A percentile compares a stretch with the other conserved stretches of the same genome.
Evolutionary conservation across 37 sponge, comb jelly and placozoan species (phyloP).

Genomic region (Theonella swinhoei): DNA sequence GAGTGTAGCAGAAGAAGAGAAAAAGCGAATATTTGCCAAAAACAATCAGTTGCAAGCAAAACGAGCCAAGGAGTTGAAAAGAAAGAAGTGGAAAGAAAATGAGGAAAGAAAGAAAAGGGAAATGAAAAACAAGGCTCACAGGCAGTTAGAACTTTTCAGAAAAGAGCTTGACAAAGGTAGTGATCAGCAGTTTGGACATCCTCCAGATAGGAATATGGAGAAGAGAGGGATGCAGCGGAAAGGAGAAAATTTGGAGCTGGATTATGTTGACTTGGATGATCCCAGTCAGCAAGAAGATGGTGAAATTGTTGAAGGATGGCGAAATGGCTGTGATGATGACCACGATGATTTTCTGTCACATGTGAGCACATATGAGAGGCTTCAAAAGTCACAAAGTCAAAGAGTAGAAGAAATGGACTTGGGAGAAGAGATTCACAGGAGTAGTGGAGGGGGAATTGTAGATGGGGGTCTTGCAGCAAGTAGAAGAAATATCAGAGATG

Average conservation of each 20-base stretch:
- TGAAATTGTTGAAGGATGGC: background rate
- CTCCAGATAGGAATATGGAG: background rate
- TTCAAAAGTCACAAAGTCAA: background rate
- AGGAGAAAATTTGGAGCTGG: background rate
- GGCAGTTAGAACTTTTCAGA: background rate
- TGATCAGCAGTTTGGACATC: background rate
- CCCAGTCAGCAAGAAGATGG: background rate
- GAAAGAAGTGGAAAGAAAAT: constrained; percentile 4
- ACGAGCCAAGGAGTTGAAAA: background rate
- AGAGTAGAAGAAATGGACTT: background rate
- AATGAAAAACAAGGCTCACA: background rate
- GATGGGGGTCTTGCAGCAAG: background rate
- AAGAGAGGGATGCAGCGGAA: background rate
- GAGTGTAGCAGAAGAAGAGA: constrained; percentile 15
- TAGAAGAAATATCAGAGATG: background rate
- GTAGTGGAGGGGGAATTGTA: background rate
- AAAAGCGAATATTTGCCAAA: constrained; percentile 24
- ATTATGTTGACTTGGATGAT: background rate
- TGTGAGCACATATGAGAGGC: background rate
- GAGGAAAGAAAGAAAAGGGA: background rate
- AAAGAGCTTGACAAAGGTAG: background rate
- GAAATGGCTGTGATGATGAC: background rate
- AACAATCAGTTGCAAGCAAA: constrained; percentile 1
- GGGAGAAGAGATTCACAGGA: background rate
- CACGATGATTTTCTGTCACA: background rate